Evolutionary conservation across 2,888 invertebrate species (phyloP).

Genomic region (Helobdella robusta): DNA sequence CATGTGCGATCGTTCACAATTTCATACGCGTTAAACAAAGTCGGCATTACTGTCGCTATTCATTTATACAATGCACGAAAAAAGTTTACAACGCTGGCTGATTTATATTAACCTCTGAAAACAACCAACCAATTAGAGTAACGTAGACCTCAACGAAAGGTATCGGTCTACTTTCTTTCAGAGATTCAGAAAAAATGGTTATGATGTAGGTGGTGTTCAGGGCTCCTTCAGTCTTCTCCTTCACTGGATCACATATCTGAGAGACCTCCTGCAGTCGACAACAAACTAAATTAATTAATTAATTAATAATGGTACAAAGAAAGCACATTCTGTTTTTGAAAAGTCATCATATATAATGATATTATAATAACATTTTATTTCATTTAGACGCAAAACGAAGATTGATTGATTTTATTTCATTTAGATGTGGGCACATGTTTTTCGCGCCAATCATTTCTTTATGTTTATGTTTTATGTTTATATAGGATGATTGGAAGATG

Average conservation of each 20-base stretch:
- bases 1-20: background rate
- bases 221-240: background rate
- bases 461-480: background rate
- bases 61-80: too few species aligned
- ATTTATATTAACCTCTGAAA: too few species aligned
- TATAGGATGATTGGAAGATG: background rate
- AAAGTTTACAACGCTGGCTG: too few species aligned
- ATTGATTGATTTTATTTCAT: too few species aligned
- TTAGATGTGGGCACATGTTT: too few species aligned
- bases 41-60: background rate
- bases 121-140: conserved; percentile 34
- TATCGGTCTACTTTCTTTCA: conserved; percentile 22
- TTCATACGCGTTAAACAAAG: background rate
- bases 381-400: too few species aligned
- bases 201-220: conserved; percentile 25
- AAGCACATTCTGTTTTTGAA: background rate
- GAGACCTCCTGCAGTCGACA: conserved; percentile 10
- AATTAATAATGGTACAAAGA: background rate
- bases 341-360: too few species aligned
- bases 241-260: conserved; percentile 15
- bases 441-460: too few species aligned
- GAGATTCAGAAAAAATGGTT: conserved; percentile 29
- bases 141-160: conserved; percentile 33
- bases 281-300: background rate
- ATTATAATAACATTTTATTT: too few species aligned